Base-by-base conservation (phyloP, 37 sponge, comb jelly and placozoan genomes). In the Beroe ovata region DNA sequence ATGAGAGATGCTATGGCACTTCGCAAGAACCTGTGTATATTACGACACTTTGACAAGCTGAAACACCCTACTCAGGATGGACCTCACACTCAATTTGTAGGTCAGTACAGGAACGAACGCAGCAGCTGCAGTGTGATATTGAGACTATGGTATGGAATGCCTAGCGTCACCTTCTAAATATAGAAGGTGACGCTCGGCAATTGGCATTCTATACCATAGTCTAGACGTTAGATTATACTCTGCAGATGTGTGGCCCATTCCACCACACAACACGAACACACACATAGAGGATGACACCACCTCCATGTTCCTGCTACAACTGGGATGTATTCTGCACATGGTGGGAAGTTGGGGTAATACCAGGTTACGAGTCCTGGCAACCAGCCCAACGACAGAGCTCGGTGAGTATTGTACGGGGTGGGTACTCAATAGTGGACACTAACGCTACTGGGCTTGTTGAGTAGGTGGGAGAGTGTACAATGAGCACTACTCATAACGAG, bases 301-400 rank as follows among this genome's bases (percentile, higher is more conserved):
- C 0, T 91, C 90, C 59, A 71, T 93, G 71, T 81, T 97, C 32
- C 42, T 95, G 66, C 91, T 97, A 0, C 99, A 97, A 88, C 92
- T 97, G 29, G 92, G 94, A 39, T 94, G 95, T 64, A 94, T 97
- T 28, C 93, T 97, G 0, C 95, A 95, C 89, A 95, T 95, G 99
- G 95, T 95, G 64, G 90, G 88, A 1, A 91, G 90, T 38, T 95
- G 95, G 95, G 93, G 93, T 0, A 60, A 59, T 35, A 90, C 92
- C 3, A 88, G 89, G 22, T 89, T 96, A 18, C 89, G 96, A 35
- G 91, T 96, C 42, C 92, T 95, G 69, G 63, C 91, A 30, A 88
- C 91, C 36, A 71, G 38, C 35, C 71, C 71, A n/a, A n/a, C n/a
- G n/a, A n/a, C n/a, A n/a, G n/a, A n/a, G n/a, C n/a, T n/a, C n/a